These are phyloP conservation scores for Carposina sasakii DNA, from an alignment of 1,140 invertebrate genomes.

Conservation along the genomic window DNA sequence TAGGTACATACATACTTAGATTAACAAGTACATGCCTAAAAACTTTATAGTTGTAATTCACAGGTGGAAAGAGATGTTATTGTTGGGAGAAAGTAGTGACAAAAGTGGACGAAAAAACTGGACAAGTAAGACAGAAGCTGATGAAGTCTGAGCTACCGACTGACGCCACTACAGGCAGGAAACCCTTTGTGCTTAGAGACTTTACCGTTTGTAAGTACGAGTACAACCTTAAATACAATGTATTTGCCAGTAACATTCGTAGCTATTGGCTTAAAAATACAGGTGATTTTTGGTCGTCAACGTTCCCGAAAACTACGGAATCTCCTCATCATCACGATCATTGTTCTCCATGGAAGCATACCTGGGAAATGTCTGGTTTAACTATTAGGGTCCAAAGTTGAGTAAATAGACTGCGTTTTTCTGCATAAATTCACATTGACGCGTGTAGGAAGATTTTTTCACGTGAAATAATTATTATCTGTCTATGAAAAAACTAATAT, in stretches of 20 bases:
- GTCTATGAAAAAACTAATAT: no score
- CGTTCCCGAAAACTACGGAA: no score
- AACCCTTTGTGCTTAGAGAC: slow-evolving; percentile 64
- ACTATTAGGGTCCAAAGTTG: no score
- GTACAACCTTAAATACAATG: background rate
- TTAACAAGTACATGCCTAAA: background rate
- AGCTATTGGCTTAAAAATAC: background rate
- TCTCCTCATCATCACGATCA: no score
- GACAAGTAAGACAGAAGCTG: slow-evolving; percentile 33
- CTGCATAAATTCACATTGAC: no score
- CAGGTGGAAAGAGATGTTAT: slow-evolving; percentile 43
- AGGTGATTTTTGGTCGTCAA: no score
- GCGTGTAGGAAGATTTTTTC: no score
- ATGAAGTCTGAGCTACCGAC: slow-evolving; percentile 49
- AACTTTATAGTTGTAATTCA: background rate
- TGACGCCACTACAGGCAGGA: slow-evolving; percentile 57
- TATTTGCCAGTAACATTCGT: background rate
- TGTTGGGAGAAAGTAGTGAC: slow-evolving; percentile 48
- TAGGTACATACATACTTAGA: background rate
- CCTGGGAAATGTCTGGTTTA: no score
- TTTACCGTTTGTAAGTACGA: slow-evolving; percentile 66
- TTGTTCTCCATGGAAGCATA: no score
- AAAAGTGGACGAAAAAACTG: slow-evolving; percentile 31
- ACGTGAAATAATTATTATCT: no score
- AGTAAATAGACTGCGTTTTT: no score